Evolutionary conservation across 2,113 vertebrate species (phyloP).

Genomic region (Mixornis gularis): DNA sequence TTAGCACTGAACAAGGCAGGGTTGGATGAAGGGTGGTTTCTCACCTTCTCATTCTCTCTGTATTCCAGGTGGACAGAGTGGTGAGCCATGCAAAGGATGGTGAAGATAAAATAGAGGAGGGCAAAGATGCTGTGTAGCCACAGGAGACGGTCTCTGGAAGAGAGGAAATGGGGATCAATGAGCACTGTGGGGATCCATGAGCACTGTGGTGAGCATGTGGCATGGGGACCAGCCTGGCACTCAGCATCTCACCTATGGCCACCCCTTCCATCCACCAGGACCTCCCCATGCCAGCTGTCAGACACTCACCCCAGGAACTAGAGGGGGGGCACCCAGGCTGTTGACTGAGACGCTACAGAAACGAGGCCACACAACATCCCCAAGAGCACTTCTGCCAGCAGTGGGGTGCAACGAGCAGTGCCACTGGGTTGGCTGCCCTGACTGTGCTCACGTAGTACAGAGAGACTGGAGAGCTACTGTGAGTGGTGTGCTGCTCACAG

Average conservation of each 20-base stretch:
- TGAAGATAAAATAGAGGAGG: constrained; percentile 90
- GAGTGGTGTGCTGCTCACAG: not conserved
- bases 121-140: constrained; percentile 92
- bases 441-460: not conserved
- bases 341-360: not conserved
- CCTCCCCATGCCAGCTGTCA: not conserved
- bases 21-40: not conserved
- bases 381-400: not conserved
- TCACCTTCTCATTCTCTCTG: constrained; percentile 86
- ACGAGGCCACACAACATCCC: not conserved
- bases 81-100: constrained; percentile 87
- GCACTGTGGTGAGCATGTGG: accelerated
- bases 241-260: not conserved
- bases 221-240: not conserved
- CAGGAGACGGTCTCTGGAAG: constrained; percentile 81
- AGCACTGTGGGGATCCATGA: not conserved
- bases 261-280: not conserved
- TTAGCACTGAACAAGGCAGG: not conserved
- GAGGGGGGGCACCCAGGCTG: not conserved
- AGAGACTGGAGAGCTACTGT: accelerated
- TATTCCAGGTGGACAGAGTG: constrained; percentile 86
- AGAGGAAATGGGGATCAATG: not conserved
- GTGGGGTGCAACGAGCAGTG: accelerated
- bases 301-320: not conserved
- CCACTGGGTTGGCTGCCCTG: not conserved